These are phyloP conservation scores for Pollenia labialis DNA, from an alignment of 2,888 invertebrate species.

Conservation along the genomic window DNA sequence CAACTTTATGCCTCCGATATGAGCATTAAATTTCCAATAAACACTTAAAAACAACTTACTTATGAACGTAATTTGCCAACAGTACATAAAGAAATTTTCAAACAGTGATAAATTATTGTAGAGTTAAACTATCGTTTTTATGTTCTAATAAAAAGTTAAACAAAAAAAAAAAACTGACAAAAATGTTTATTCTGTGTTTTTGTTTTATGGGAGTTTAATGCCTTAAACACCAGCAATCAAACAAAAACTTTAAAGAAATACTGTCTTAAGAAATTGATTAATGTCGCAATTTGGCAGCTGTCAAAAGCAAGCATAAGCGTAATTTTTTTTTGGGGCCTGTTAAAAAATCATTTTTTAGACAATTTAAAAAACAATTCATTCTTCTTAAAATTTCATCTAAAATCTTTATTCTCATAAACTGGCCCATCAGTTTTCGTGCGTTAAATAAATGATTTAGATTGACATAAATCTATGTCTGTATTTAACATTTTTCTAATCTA, in stretches of 20 bases:
- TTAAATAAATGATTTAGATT: slow-evolving; percentile 53
- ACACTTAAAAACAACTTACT: slow-evolving; percentile 48
- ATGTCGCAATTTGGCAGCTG: slow-evolving; percentile 65
- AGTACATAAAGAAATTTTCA: slow-evolving; percentile 38
- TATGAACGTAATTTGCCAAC: slow-evolving; percentile 36
- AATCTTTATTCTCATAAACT: slow-evolving; percentile 61
- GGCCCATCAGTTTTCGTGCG: slow-evolving; percentile 51
- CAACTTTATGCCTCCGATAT: slow-evolving; percentile 18
- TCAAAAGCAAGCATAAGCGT: slow-evolving; percentile 55
- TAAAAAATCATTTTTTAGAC: neutral
- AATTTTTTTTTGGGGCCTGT: neutral
- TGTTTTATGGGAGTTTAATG: slow-evolving; percentile 43
- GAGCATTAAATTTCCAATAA: slow-evolving; percentile 15
- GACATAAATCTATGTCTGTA: slow-evolving; percentile 12
- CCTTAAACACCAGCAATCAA: slow-evolving; percentile 9
- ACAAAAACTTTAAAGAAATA: slow-evolving; percentile 11
- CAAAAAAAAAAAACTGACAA: neutral
- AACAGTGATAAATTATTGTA: slow-evolving; percentile 33
- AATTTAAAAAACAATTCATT: slow-evolving; percentile 31
- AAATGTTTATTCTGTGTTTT: slow-evolving; percentile 53
- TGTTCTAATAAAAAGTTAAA: slow-evolving; percentile 28
- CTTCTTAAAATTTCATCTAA: slow-evolving; percentile 11
- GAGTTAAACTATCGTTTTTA: slow-evolving; percentile 2
- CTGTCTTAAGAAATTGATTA: slow-evolving; percentile 61
- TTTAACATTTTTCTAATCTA: slow-evolving; percentile 24